Evolutionary conservation across 2,888 invertebrate genomes (phyloP).

Genomic region (Helobdella robusta): DNA sequence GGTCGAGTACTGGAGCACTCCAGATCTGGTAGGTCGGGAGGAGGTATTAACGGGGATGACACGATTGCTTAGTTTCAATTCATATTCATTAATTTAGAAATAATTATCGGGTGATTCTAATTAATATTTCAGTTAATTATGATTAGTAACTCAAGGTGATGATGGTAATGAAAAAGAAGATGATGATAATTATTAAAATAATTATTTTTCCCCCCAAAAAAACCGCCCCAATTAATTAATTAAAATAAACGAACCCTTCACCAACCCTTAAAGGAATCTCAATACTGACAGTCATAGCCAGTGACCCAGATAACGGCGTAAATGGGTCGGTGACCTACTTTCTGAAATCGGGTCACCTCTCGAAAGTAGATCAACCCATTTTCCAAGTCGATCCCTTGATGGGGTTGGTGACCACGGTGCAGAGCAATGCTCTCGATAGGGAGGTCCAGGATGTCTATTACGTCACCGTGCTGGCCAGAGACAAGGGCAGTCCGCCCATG

Average conservation of each 20-base stretch:
- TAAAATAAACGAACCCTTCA: no score
- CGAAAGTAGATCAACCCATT: slow-evolving; percentile 28
- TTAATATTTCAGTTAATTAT: no score
- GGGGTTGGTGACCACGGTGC: slow-evolving; percentile 42
- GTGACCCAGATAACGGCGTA: slow-evolving; percentile 89
- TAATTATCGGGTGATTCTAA: no score
- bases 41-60: no score
- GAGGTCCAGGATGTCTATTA: slow-evolving; percentile 59
- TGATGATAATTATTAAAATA: no score
- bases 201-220: no score
- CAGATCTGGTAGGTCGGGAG: slow-evolving; percentile 59
- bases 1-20: slow-evolving; percentile 83
- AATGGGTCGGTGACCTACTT: slow-evolving; percentile 60
- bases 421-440: slow-evolving; percentile 39
- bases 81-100: no score
- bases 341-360: slow-evolving; percentile 30
- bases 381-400: slow-evolving; percentile 40
- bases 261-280: slow-evolving; percentile 28
- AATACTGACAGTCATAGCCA: slow-evolving; percentile 96
- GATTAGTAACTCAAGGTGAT: no score
- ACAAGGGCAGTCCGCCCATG: slow-evolving; percentile 49
- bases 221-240: no score
- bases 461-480: slow-evolving; percentile 81
- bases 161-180: no score
- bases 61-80: no score